Percentiles rank a stretch among this genome's conserved stretches.
Evolutionary conservation across 2,797 vertebrate genomes (phyloP).

Genomic region (Labeo calbasu): DNA sequence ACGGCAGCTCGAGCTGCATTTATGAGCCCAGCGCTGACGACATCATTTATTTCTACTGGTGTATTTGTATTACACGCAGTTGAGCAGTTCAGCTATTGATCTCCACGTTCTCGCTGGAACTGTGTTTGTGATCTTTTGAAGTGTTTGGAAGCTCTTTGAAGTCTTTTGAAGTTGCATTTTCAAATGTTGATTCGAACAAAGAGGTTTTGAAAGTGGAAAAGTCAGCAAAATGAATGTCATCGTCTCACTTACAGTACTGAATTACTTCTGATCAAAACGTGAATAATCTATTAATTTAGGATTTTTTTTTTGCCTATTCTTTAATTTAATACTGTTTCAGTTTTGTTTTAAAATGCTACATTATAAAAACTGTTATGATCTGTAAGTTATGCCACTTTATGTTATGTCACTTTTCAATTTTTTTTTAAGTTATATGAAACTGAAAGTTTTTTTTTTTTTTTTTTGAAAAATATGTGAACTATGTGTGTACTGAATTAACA

Average conservation of each 20-base stretch:
- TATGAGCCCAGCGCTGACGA: not conserved
- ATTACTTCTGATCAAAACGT: not conserved
- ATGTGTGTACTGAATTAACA: too few relatives aligned
- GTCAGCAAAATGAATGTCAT: not conserved
- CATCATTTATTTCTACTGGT: not conserved
- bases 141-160: constrained; percentile 30
- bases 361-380: not conserved
- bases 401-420: too few relatives aligned
- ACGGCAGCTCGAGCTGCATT: not conserved
- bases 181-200: constrained; percentile 6
- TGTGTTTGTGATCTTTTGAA: not conserved
- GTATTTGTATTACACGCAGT: not conserved
- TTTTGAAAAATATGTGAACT: too few relatives aligned
- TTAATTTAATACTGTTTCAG: not conserved
- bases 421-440: too few relatives aligned
- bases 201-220: not conserved
- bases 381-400: not conserved
- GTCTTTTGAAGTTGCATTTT: constrained; percentile 2
- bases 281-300: not conserved
- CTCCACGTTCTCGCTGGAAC: not conserved
- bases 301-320: not conserved
- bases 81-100: not conserved
- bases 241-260: not conserved
- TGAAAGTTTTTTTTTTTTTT: too few relatives aligned
- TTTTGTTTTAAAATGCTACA: not conserved